Base-by-base conservation (phyloP, 2,888 invertebrate genomes). In the Pseudococcus jackbeardsleyi region DNA sequence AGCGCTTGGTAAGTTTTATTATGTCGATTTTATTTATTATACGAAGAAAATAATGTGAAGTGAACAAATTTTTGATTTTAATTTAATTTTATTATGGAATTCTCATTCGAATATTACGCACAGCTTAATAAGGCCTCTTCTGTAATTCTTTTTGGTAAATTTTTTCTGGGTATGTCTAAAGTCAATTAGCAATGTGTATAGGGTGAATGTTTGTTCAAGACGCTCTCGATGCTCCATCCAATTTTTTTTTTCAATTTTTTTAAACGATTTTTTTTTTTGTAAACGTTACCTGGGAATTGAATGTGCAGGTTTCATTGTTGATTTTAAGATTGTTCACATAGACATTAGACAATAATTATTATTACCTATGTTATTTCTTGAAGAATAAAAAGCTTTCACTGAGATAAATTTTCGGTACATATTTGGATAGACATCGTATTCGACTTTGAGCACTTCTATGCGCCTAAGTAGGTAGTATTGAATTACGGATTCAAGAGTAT, bases 311-410 rank as follows among this genome's bases (percentile, higher is more conserved):
- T 77, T 77, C 46, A 11, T 3, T 33, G 77, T 39, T 77, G 39
- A 12, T 77, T 77, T 77, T 77, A 77, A 77, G 77, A 77, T 77
- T 77, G 77, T 77, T 77, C 77, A 77, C 77, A 77, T 77, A 77
- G 77, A 77, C 77, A 39, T 22, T 77, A 77, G 77, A 77, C 77
- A 77, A 77, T 77, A 77, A 77, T 77, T 77, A 77, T 77, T 77
- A 77, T 77, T 77, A n/a, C n/a, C n/a, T n/a, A 77, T 77, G 77
- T 77, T 77, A 77, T 77, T 77, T 77, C 77, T 33, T 39, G 77
- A 26, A 17, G 39, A 33, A 39, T 39, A 22, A 77, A 77, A 39
- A 39, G 77, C 77, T 77, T 77, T 19, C 77, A 77, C 77, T 77
- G 22, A 77, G 50, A 50, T 4, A 17, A 7, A 17, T 50, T 50